Conservation (phyloP, 2,797 vertebrate genomes). For the Mionectes olivaceus region DNA sequence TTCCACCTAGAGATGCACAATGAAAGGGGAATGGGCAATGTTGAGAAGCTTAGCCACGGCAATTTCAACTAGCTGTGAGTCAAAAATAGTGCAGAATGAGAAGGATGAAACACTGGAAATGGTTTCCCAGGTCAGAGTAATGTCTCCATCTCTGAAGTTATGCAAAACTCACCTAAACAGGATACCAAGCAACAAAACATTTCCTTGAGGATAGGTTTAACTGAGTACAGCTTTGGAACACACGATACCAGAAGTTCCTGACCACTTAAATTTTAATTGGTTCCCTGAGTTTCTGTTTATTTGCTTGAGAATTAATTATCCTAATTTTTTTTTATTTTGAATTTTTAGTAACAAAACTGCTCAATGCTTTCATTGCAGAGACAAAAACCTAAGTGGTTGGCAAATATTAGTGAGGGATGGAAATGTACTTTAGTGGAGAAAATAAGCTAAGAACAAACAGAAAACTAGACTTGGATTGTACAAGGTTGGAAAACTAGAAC, state of each 20-base stretch:
- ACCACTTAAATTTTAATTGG: fast-evolving
- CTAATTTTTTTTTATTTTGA: neutral
- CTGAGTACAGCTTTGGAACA: neutral
- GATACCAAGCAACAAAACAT: neutral
- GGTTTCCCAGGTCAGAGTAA: fast-evolving
- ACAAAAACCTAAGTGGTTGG: neutral
- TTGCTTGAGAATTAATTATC: neutral
- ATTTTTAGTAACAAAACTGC: neutral
- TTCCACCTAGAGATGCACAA: neutral
- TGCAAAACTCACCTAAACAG: neutral
- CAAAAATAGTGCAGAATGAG: neutral
- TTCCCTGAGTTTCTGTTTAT: neutral
- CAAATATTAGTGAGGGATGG: neutral
- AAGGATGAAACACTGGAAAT: neutral
- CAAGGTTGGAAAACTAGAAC: neutral
- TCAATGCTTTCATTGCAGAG: neutral
- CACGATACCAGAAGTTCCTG: neutral
- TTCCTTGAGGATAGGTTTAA: neutral
- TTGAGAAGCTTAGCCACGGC: neutral
- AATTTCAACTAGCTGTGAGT: neutral
- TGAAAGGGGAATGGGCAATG: neutral
- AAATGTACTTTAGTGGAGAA: neutral
- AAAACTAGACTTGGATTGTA: neutral
- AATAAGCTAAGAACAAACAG: neutral
- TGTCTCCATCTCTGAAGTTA: neutral